Evolutionary conservation across 2,797 vertebrate genomes (phyloP).

Genomic region (Discoglossus pictus): DNA sequence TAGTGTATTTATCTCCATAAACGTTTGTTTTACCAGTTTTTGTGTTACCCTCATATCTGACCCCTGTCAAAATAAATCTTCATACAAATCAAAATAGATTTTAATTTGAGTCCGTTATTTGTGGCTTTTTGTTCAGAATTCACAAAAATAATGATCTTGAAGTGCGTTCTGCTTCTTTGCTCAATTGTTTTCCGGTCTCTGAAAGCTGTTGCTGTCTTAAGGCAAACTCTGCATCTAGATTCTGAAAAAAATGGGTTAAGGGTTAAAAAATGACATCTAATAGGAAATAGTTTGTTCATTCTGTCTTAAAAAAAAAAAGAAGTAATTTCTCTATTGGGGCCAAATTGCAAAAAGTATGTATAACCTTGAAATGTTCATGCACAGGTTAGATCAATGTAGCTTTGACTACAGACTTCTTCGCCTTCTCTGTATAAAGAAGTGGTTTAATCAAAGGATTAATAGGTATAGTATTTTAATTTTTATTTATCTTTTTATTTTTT

Average conservation of each 20-base stretch:
- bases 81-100: slow-evolving; percentile 3
- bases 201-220: slow-evolving; percentile 51
- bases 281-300: too few species aligned
- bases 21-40: slow-evolving; percentile 14
- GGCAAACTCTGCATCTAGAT: slow-evolving; percentile 66
- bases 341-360: too few species aligned
- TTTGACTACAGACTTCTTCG: too few species aligned
- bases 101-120: neutral
- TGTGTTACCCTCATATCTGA: neutral
- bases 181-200: neutral
- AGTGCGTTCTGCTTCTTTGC: neutral
- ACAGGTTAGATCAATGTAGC: too few species aligned
- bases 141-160: slow-evolving; percentile 36
- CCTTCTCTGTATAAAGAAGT: too few species aligned
- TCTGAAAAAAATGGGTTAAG: slow-evolving; percentile 49
- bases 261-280: too few species aligned
- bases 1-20: slow-evolving; percentile 43
- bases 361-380: too few species aligned
- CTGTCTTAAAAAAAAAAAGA: too few species aligned
- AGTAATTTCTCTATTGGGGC: too few species aligned
- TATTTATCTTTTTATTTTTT: too few species aligned
- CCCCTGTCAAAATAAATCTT: slow-evolving; percentile 15
- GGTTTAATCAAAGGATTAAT: too few species aligned
- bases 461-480: too few species aligned
- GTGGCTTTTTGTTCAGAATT: slow-evolving; percentile 10